Evolutionary conservation across 2,797 vertebrate genomes (phyloP).

Genomic region (Cynopterus sphinx): DNA sequence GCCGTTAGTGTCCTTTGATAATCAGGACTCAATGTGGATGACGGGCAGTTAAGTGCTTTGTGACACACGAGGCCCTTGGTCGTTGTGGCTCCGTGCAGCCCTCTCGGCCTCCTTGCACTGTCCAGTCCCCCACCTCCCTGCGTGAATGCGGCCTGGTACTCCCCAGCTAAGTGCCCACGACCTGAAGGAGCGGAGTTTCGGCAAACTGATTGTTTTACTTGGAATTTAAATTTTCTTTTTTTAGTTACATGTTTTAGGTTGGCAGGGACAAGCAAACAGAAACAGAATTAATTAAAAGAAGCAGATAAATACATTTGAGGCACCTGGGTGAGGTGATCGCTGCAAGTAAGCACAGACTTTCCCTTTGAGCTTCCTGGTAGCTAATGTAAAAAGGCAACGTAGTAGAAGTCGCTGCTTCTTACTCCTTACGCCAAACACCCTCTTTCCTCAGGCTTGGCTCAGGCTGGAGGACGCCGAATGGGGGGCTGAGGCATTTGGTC

Average conservation of each 20-base stretch:
- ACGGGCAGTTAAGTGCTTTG: background rate
- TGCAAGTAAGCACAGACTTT: no score
- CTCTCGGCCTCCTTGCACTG: background rate
- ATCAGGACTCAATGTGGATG: background rate
- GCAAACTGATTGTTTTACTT: background rate
- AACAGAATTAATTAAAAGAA: background rate
- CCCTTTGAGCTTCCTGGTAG: background rate
- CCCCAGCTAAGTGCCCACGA: fast-evolving
- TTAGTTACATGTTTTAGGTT: background rate
- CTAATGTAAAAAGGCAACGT: background rate
- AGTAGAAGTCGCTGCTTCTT: background rate
- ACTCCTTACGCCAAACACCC: background rate
- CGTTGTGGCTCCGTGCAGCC: background rate
- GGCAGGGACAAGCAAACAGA: background rate
- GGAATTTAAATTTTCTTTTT: background rate
- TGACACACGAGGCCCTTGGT: background rate
- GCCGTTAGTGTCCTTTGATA: background rate
- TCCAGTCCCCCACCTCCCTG: background rate
- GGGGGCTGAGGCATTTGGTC: background rate
- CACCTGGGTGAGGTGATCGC: background rate
- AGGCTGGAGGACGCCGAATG: no score
- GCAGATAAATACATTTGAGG: background rate
- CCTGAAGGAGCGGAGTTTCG: background rate
- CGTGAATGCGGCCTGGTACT: background rate
- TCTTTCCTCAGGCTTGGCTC: background rate